Evolutionary conservation across 2,113 vertebrate genomes (phyloP), one percentile per base, ranked within the genome.

Genomic region (Lasiurus borealis): DNA sequence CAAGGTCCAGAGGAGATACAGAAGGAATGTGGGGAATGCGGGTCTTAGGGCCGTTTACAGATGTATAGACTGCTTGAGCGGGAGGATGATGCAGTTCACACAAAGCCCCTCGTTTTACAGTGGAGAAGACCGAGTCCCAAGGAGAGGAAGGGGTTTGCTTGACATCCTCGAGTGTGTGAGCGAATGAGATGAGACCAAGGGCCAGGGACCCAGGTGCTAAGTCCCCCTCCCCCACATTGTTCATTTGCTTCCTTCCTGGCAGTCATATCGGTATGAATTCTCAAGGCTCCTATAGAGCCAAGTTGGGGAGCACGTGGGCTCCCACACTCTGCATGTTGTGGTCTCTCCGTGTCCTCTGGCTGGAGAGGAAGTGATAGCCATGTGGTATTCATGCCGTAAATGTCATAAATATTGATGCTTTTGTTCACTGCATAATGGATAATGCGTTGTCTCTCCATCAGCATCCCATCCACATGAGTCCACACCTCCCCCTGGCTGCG

Each of bases 81-180:
- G 6, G 40, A 69, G 50, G 19, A 7, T 52, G n/a, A 50, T 1
- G 36, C 66, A 46, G 19, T 18, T 40, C 50, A 59, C 54, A 7
- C 4, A 31, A 23, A 13, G 0, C 0, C 4, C 44, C 14, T 64
- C 19, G 5, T 52, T 48, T 66, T 52, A 14, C 7, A 50, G 13
- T 12, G 34, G 16, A 80, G 36, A 85, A 90, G 44, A 76, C 69
- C 15, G 8, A 84, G 66, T 16, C 31, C 18, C 6, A 8, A 40
- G 16, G n/a, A 93, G 77, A 52, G 27, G 83, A 82, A 34, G 27
- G 59, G 25, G 23, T 76, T 81, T 21, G 5, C 40, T 57, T 36
- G 29, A 57, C 6, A 25, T 69, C 81, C 19, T 83, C 0, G 3
- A 31, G 54, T 50, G 52, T 50, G 23, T 85, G 44, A 40, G 27